Evolutionary conservation across 2,797 vertebrate genomes (phyloP).

Genomic region (Natrix natrix): DNA sequence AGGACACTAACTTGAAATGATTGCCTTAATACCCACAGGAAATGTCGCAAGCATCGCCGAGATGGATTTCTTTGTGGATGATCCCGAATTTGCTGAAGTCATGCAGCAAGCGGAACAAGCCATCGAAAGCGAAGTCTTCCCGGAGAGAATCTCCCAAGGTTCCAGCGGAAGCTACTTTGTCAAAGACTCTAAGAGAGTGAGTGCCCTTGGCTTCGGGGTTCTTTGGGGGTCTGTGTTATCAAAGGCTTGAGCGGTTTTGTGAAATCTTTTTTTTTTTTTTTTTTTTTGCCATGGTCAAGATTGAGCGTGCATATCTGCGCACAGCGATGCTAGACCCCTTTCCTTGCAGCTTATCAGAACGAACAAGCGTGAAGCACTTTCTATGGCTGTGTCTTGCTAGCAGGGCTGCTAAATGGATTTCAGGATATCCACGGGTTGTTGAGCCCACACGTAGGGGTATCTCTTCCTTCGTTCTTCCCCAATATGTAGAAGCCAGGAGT

Average conservation of each 20-base stretch:
- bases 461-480: background rate
- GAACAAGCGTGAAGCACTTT: background rate
- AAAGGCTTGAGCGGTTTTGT: background rate
- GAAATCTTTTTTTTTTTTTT: too few relatives aligned
- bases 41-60: conserved; percentile 72
- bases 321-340: background rate
- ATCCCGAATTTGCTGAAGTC: conserved; percentile 89
- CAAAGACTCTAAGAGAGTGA: conserved; percentile 93
- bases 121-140: conserved; percentile 86
- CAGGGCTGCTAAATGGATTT: background rate
- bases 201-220: conserved; percentile 45
- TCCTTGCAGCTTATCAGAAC: background rate
- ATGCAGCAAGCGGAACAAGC: conserved; percentile 88
- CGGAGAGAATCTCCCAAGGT: conserved; percentile 94
- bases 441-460: background rate
- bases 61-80: conserved; percentile 87
- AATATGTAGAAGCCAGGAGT: background rate
- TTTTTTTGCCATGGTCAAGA: background rate
- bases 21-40: conserved; percentile 64
- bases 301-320: background rate
- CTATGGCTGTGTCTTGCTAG: background rate
- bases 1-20: conserved; percentile 4
- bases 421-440: background rate
- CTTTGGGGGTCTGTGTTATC: background rate
- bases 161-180: conserved; percentile 99